Evolutionary conservation across 2,888 invertebrate species (phyloP).

Genomic region (Dexiosoma caninum): DNA sequence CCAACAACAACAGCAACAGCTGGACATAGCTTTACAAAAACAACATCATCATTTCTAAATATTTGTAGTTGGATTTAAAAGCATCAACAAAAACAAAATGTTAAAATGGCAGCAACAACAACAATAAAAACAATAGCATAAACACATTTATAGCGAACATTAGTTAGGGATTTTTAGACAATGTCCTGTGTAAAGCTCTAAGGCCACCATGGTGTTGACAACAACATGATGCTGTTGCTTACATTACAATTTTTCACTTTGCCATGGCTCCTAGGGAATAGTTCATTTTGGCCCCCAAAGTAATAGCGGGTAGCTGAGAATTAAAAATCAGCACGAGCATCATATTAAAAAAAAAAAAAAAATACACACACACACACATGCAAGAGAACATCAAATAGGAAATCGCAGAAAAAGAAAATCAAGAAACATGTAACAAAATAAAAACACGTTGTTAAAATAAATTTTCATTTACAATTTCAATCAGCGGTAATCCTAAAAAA

Average conservation of each 20-base stretch:
- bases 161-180: constrained; percentile 52
- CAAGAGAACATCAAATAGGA: constrained; percentile 34
- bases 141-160: constrained; percentile 35
- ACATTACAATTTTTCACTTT: constrained; percentile 15
- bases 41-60: constrained; percentile 19
- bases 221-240: constrained; percentile 53
- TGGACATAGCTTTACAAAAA: constrained; percentile 25
- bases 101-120: background rate
- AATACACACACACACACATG: too few species aligned
- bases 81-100: background rate
- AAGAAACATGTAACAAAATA: constrained; percentile 51
- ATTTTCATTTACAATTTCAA: constrained; percentile 78
- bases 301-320: constrained; percentile 3
- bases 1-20: constrained; percentile 25
- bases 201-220: constrained; percentile 58
- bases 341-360: background rate
- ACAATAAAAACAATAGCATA: background rate
- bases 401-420: constrained; percentile 22
- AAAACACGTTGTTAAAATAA: constrained; percentile 68
- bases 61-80: background rate
- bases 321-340: constrained; percentile 44
- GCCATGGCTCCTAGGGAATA: background rate
- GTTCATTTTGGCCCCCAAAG: background rate
- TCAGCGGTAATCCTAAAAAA: constrained; percentile 74
- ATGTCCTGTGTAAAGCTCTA: constrained; percentile 53